Evolutionary conservation across 2,888 invertebrate species (phyloP).

Genomic region (Bombyx huttoni): DNA sequence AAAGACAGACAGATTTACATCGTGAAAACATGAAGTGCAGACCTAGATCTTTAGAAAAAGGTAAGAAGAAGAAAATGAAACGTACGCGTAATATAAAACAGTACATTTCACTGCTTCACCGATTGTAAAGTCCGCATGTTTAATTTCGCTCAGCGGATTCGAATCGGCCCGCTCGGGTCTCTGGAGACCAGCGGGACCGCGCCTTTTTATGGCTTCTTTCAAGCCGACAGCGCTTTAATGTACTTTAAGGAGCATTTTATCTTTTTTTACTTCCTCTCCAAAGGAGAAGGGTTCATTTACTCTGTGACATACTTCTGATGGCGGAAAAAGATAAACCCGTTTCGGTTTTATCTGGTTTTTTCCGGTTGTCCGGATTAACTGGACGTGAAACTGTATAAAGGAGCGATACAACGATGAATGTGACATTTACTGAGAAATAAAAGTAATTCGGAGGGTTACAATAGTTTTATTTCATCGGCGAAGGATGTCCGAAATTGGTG

Average conservation of each 20-base stretch:
- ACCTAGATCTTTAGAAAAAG: no score
- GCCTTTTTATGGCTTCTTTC: constrained; percentile 56
- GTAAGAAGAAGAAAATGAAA: neutral
- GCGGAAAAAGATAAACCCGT: constrained; percentile 47
- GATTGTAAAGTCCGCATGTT: constrained; percentile 39
- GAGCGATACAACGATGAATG: constrained; percentile 12
- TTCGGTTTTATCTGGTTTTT: constrained; percentile 45
- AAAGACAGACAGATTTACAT: no score
- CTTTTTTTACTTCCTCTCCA: constrained; percentile 57
- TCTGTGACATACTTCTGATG: constrained; percentile 56
- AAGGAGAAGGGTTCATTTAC: constrained; percentile 61
- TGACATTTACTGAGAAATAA: constrained; percentile 33
- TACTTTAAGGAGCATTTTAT: constrained; percentile 64
- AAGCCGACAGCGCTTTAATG: constrained; percentile 59
- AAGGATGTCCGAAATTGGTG: constrained; percentile 26
- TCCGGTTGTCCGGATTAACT: constrained; percentile 30
- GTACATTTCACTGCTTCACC: constrained; percentile 6
- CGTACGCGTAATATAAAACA: constrained; percentile 1
- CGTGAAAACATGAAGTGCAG: no score
- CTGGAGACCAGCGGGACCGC: constrained; percentile 30
- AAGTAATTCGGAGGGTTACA: constrained; percentile 23
- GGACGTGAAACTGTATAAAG: constrained; percentile 11
- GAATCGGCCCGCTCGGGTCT: constrained; percentile 28
- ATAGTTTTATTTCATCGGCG: constrained; percentile 33
- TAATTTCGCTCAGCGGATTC: constrained; percentile 45